These are phyloP conservation scores for Leptura quadrifasciata DNA, from an alignment of 2,888 invertebrate species.

Conservation along the genomic window DNA sequence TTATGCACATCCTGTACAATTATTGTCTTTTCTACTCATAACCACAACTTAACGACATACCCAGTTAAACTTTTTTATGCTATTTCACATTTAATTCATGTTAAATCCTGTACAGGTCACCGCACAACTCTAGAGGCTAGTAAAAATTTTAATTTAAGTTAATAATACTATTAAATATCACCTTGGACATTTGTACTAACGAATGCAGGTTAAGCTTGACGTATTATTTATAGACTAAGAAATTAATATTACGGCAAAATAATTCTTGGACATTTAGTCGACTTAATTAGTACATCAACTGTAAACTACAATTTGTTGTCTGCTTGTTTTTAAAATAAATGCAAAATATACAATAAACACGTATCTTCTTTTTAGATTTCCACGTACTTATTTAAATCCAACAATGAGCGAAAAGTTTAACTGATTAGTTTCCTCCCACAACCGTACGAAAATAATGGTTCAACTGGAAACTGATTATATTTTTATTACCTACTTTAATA, in stretches of 20 bases:
- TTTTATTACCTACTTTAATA: neutral
- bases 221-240: neutral
- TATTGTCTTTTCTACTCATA: too few species aligned
- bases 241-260: neutral
- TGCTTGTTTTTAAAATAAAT: too few species aligned
- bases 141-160: slow-evolving; percentile 8
- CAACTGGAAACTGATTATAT: neutral
- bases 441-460: too few species aligned
- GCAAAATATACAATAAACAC: too few species aligned
- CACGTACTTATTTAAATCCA: too few species aligned
- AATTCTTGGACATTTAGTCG: neutral
- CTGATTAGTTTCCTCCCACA: too few species aligned
- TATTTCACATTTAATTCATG: slow-evolving; percentile 13
- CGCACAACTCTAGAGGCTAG: slow-evolving; percentile 17
- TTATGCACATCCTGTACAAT: too few species aligned
- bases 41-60: neutral
- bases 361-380: too few species aligned
- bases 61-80: neutral
- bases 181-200: slow-evolving; percentile 47
- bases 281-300: neutral
- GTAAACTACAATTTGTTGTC: neutral
- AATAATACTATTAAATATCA: slow-evolving; percentile 44
- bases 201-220: neutral
- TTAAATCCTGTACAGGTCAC: slow-evolving; percentile 19
- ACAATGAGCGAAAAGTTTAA: too few species aligned